phyloP scores from a whole-genome alignment of 2,113 vertebrate species.

The Phoenicopterus ruber region DNA sequence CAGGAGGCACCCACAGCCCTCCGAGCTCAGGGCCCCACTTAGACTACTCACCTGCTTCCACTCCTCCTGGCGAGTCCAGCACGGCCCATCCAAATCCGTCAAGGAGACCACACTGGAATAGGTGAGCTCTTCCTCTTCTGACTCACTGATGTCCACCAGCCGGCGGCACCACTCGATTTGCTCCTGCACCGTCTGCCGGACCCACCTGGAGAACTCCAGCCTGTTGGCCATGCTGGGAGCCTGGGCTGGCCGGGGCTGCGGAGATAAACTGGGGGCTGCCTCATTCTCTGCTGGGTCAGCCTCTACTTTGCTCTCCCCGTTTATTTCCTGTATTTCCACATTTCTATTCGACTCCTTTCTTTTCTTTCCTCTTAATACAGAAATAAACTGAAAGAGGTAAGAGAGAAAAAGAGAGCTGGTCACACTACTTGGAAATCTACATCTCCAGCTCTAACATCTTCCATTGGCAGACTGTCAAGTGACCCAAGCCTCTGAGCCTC shows the following conservation, averaged over 20 bases:
- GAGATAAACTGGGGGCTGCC: background rate
- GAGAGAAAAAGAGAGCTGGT: background rate
- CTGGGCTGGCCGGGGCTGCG: background rate
- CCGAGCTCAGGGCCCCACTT: rapidly evolving
- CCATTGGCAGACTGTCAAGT: background rate
- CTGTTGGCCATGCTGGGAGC: conserved; percentile 23
- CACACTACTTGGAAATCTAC: background rate
- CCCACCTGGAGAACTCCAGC: conserved; percentile 30
- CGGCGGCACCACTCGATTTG: conserved; percentile 74
- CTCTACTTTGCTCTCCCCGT: background rate
- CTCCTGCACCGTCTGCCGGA: conserved; percentile 72
- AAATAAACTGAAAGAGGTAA: conserved; percentile 76
- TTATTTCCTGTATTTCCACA: background rate
- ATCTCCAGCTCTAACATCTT: background rate
- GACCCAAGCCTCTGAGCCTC: background rate
- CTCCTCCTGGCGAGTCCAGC: conserved; percentile 60
- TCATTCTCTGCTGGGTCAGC: background rate
- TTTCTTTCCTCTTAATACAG: conserved; percentile 79
- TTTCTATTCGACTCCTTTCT: conserved; percentile 11
- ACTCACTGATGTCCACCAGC: conserved; percentile 67
- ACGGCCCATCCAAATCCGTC: background rate
- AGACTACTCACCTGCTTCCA: conserved; percentile 81
- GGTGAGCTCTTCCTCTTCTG: conserved; percentile 34
- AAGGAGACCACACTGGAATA: conserved; percentile 43
- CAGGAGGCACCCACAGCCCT: background rate